A percentile compares a stretch with the other conserved stretches of the same genome.
Conservation (phyloP, 2,113 vertebrate species). For the Verasper variegatus region DNA sequence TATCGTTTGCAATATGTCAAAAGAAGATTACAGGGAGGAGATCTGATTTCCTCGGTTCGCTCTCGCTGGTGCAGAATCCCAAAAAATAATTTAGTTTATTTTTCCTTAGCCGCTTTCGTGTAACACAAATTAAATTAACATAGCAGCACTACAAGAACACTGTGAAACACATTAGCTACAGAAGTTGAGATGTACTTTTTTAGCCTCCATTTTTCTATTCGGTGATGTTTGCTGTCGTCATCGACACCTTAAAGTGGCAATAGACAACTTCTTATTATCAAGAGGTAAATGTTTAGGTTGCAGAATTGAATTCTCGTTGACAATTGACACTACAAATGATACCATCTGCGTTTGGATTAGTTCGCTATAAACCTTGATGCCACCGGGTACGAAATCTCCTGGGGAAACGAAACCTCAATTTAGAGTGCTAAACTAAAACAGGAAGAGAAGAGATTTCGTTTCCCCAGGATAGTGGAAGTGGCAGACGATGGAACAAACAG, state of each 20-base stretch:
- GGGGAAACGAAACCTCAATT: neutral
- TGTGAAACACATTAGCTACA: neutral
- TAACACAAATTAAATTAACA: slow-evolving; percentile 27
- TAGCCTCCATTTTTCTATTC: neutral
- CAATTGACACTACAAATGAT: neutral
- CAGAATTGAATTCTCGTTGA: no score
- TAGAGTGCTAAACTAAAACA: neutral
- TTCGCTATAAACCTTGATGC: neutral
- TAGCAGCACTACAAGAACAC: slow-evolving; percentile 6
- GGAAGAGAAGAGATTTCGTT: neutral
- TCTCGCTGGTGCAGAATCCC: slow-evolving; percentile 30
- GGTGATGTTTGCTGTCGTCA: neutral
- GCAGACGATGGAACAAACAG: neutral
- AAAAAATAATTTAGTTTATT: slow-evolving; percentile 30
- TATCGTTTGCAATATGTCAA: slow-evolving; percentile 51
- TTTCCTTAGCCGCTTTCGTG: slow-evolving; percentile 7
- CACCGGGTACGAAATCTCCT: neutral
- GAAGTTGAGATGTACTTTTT: slow-evolving; percentile 3
- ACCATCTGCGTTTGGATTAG: neutral
- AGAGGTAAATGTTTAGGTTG: no score
- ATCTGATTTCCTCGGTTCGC: slow-evolving; percentile 47
- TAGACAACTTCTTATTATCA: no score
- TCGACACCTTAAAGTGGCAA: no score
- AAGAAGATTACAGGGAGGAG: slow-evolving; percentile 30
- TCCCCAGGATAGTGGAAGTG: neutral